Evolutionary conservation across 2,113 vertebrate genomes (phyloP), one percentile per base, ranked within the genome.

Genomic region (Romanogobio albipinnatus): DNA sequence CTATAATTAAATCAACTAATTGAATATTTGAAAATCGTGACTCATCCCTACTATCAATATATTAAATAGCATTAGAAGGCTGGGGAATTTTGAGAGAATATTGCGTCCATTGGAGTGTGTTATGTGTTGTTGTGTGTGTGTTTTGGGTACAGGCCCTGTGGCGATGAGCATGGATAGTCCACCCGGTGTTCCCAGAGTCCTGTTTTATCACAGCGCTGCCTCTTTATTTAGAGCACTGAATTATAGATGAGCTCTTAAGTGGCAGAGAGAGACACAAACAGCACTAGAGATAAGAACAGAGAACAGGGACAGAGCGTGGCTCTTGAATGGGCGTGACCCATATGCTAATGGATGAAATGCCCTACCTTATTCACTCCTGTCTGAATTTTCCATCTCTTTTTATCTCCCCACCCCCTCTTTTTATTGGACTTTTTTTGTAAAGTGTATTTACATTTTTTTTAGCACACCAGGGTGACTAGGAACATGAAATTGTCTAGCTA

Each of bases 141-240:
- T 56, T 58, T 43, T 43, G 51, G 59, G 6, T 76, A 53, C 22
- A 15, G 75, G 45, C 13, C 29, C 73, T 15, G 11, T 10, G 56
- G 73, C n/a, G 14, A 24, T 87, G 36, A 26, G 47, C 39, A 58
- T 59, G 43, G 81, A 81, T 68, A 85, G 51, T 47, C 86, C 11
- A 49, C 33, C 7, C 43, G 43, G 22, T 43, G 51, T 62, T 59
- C n/a, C 66, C n/a, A 49, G 58, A 47, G 43, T 70, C 4, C 33
- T 49, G 58, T 77, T 82, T 85, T 86, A 86, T 89, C 85, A 85
- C 85, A 86, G 85, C 86, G 85, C 86, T 62, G 88, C 87, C 83
- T 90, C 90, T 90, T 89, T 91, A 91, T 93, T 92, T 91, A 86
- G 86, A 89, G 49, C 85, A 76, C 86, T 93, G 89, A 92, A 89